Conservation (phyloP, 2,113 vertebrate genomes). For the Megaceryle torquata region DNA sequence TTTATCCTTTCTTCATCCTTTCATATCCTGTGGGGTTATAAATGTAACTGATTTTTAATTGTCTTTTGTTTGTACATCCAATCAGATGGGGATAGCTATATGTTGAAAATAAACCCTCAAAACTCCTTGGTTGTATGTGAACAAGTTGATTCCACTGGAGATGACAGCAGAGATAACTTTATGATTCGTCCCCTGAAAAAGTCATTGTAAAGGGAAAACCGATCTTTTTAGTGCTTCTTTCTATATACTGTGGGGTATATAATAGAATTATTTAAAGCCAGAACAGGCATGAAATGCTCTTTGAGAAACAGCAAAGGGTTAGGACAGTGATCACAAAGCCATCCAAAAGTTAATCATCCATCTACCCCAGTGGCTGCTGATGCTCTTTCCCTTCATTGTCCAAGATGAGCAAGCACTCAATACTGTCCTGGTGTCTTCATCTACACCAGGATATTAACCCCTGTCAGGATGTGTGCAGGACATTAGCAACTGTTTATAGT, state of each 20-base stretch:
- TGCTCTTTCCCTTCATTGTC: background rate
- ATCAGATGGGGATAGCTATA: background rate
- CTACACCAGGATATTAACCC: background rate
- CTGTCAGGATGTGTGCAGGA: rapidly evolving
- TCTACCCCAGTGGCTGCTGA: background rate
- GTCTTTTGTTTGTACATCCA: background rate
- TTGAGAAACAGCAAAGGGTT: background rate
- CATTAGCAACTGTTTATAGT: background rate
- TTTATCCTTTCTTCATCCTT: background rate
- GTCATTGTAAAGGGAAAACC: background rate
- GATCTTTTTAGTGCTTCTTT: background rate
- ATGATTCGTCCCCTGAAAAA: background rate
- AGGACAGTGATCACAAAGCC: background rate
- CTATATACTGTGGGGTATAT: background rate
- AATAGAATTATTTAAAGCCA: background rate
- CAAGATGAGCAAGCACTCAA: background rate
- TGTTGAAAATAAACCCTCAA: background rate
- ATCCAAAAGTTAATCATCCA: background rate
- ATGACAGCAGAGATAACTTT: background rate
- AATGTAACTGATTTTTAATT: background rate
- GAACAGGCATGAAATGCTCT: background rate
- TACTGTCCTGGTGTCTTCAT: rapidly evolving
- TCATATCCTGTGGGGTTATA: background rate
- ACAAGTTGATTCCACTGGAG: background rate
- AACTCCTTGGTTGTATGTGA: background rate